phyloP scores from a whole-genome alignment of 2,888 invertebrate genomes.

The Malthinus flaveolus region DNA sequence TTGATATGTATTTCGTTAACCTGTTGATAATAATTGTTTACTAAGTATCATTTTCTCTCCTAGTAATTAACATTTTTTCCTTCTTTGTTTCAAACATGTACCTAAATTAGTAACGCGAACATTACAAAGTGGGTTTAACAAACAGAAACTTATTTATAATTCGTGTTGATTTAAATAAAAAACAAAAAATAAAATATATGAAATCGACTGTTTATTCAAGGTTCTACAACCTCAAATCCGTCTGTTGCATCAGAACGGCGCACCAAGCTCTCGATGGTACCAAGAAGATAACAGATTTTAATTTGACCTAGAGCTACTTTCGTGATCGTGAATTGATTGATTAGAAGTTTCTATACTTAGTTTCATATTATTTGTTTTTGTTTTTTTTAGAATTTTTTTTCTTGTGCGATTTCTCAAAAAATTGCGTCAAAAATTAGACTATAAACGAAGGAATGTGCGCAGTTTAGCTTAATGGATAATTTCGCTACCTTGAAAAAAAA shows the following conservation, averaged over 20 bases:
- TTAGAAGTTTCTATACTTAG: constrained; percentile 5
- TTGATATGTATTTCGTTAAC: constrained; percentile 1
- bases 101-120: too few species aligned
- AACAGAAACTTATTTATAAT: neutral
- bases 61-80: neutral
- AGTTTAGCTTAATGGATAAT: too few species aligned
- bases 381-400: too few species aligned
- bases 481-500: too few species aligned
- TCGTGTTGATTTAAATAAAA: neutral
- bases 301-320: constrained; percentile 28
- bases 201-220: neutral
- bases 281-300: constrained; percentile 20
- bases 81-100: neutral
- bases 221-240: constrained; percentile 15
- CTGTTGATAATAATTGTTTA: constrained; percentile 2
- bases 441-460: too few species aligned
- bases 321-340: constrained; percentile 1
- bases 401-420: too few species aligned
- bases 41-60: neutral
- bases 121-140: neutral
- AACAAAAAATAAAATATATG: neutral
- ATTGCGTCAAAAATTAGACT: too few species aligned
- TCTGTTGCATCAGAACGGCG: constrained; percentile 16
- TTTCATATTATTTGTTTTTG: too few species aligned
- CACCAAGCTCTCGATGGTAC: constrained; percentile 24